Evolutionary conservation across 2,113 vertebrate genomes (phyloP).

Genomic region (Canis aureus): DNA sequence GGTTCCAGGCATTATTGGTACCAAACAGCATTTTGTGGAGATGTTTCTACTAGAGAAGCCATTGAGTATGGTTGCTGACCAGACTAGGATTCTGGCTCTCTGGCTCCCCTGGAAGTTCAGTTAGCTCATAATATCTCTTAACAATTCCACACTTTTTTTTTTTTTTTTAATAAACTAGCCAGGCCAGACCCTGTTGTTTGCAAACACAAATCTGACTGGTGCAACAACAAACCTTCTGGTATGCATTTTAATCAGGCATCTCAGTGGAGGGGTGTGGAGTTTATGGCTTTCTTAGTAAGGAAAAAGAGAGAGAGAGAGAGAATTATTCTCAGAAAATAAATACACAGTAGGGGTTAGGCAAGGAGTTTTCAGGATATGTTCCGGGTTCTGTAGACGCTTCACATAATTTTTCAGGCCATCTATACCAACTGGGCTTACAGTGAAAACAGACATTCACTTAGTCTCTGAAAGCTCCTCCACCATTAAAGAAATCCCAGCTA

Average conservation of each 20-base stretch:
- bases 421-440: not conserved
- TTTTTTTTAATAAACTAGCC: not conserved
- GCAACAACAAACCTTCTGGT: not conserved
- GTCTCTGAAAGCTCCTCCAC: not conserved
- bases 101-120: not conserved
- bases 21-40: not conserved
- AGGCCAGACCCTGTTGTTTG: not conserved
- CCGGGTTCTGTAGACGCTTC: not conserved
- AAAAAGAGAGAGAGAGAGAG: not conserved
- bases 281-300: not conserved
- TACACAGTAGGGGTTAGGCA: not conserved
- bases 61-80: not conserved
- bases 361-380: not conserved
- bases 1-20: not conserved
- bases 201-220: not conserved
- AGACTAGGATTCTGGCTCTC: not conserved
- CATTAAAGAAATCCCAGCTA: not conserved
- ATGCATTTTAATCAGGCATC: not conserved
- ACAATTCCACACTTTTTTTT: not conserved
- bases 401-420: not conserved
- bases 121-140: not conserved
- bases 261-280: not conserved
- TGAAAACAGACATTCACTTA: not conserved
- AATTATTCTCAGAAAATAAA: not conserved
- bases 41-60: not conserved